These are phyloP conservation scores for Drosophila demipolita DNA, from an alignment of 2,888 invertebrate genomes.

Conservation along the genomic window DNA sequence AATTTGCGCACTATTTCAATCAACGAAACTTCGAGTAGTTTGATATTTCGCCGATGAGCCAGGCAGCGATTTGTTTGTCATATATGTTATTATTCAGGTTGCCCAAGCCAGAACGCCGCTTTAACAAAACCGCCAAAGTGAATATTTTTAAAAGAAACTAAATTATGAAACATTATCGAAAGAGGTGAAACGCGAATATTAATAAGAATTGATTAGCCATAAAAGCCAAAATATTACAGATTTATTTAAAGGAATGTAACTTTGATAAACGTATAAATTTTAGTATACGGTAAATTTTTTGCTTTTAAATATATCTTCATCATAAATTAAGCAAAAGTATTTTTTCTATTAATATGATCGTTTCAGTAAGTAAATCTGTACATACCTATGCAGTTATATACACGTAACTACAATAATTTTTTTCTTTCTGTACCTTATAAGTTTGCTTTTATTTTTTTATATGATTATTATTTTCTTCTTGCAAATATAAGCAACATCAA, in stretches of 20 bases:
- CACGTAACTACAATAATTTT: background rate
- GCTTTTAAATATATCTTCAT: background rate
- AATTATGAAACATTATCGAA: background rate
- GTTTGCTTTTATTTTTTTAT: constrained; percentile 1
- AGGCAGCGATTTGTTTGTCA: background rate
- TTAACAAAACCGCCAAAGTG: background rate
- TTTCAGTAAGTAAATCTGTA: background rate
- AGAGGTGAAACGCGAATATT: background rate
- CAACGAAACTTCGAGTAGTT: background rate
- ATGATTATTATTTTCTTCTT: background rate
- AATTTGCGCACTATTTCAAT: background rate
- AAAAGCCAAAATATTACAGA: background rate
- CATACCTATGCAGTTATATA: background rate
- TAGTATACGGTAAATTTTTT: background rate
- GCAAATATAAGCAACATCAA: background rate
- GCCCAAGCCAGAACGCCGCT: background rate
- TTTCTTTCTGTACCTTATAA: background rate
- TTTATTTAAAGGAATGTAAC: background rate
- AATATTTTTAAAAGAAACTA: background rate
- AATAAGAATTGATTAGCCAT: background rate
- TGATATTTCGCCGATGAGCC: background rate
- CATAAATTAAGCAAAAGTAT: background rate
- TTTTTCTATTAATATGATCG: background rate
- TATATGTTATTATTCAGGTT: background rate
- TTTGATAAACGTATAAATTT: background rate